These are phyloP conservation scores for Lepidurus apus DNA, from an alignment of 1,140 invertebrate genomes.

Conservation along the genomic window DNA sequence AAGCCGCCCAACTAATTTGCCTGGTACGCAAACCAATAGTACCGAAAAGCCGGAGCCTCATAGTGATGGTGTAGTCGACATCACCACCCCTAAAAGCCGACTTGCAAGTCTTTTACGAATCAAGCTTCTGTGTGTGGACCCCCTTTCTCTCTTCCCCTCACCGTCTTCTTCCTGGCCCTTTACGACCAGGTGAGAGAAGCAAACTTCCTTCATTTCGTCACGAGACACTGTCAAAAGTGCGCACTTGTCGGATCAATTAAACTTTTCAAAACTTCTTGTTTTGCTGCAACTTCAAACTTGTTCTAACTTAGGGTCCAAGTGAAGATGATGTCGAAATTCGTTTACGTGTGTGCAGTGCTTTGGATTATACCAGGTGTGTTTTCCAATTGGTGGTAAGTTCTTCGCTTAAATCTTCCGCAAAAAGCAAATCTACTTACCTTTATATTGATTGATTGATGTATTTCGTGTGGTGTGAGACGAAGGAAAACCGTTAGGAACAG, in stretches of 20 bases:
- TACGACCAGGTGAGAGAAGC: constrained; percentile 1
- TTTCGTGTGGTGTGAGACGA: no score
- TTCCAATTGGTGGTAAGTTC: constrained; percentile 6
- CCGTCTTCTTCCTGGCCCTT: background rate
- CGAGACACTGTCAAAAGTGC: constrained; percentile 6
- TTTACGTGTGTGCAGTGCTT: background rate
- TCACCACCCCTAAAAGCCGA: background rate
- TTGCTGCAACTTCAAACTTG: background rate
- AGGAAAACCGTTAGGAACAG: no score
- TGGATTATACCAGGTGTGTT: background rate
- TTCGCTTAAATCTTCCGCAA: background rate
- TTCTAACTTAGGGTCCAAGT: no score
- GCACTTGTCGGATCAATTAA: background rate
- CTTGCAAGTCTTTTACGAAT: constrained; percentile 22
- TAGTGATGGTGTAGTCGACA: background rate
- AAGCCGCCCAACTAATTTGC: constrained; percentile 21
- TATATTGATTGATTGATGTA: no score
- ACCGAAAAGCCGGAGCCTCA: background rate
- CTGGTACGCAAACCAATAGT: constrained; percentile 18
- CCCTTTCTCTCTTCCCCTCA: background rate
- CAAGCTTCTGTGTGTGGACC: background rate
- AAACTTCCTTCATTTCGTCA: constrained; percentile 10
- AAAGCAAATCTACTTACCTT: no score
- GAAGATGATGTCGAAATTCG: background rate
- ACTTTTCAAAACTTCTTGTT: background rate